Conservation (phyloP, 2,113 vertebrate genomes). For the Bubalus kerabau region DNA sequence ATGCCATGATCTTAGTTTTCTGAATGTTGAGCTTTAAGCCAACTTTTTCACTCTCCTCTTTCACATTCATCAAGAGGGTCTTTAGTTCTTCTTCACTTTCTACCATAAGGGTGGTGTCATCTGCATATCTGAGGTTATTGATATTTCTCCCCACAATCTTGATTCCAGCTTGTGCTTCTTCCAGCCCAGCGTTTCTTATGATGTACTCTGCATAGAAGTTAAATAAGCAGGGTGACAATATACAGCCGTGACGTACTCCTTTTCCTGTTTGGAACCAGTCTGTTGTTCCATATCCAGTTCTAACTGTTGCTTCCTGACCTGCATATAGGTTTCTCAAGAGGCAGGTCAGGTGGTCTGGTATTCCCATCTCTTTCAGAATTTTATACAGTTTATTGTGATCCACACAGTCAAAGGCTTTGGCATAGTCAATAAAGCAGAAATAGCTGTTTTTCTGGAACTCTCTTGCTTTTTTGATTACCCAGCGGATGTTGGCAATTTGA, state of each 20-base stretch:
- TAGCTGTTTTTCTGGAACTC: not conserved
- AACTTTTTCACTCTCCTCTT: not conserved
- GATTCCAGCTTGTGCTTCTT: not conserved
- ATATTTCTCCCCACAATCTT: fast-evolving
- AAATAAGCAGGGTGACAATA: not conserved
- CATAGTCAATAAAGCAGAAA: not conserved
- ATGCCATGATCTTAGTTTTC: not conserved
- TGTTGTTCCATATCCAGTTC: not conserved
- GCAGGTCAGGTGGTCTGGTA: not conserved
- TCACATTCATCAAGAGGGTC: not conserved
- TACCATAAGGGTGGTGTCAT: not conserved
- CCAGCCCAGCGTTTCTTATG: not conserved
- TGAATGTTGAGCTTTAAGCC: not conserved
- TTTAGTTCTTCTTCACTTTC: not conserved
- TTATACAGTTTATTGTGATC: not conserved
- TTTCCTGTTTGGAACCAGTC: not conserved
- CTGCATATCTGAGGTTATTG: not conserved
- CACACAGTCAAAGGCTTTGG: not conserved
- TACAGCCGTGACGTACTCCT: not conserved
- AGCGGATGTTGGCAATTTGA: not conserved
- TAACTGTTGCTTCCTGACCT: not conserved
- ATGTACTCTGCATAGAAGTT: not conserved
- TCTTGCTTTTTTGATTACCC: not conserved
- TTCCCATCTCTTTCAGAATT: not conserved
- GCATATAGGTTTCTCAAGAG: not conserved